These are phyloP conservation scores for Ennomos erosarius DNA, from an alignment of 2,888 invertebrate species.

Conservation along the genomic window DNA sequence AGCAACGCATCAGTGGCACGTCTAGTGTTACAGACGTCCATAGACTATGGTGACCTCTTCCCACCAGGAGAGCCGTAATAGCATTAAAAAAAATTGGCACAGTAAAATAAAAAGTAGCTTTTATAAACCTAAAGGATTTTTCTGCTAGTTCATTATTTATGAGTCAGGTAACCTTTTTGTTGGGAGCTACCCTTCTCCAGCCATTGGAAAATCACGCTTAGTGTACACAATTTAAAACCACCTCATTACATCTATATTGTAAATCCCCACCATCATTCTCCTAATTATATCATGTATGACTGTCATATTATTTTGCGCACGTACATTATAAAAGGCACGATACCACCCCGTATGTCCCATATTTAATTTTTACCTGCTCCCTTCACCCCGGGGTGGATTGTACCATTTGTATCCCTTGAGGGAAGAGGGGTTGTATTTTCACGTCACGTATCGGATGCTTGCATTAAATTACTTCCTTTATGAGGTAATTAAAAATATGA, in stretches of 20 bases:
- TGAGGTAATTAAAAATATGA: conserved; percentile 26
- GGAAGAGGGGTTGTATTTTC: conserved; percentile 21
- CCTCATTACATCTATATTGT: conserved; percentile 14
- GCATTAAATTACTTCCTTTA: conserved; percentile 36
- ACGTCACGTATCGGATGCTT: conserved; percentile 37
- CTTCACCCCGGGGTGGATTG: neutral
- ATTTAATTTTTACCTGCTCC: conserved; percentile 16
- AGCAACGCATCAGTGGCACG: no score
- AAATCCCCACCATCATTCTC: conserved; percentile 22
- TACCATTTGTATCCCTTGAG: neutral
- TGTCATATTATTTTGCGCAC: conserved; percentile 20
- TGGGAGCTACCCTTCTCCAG: no score
- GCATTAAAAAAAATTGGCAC: no score
- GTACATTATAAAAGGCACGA: conserved; percentile 11
- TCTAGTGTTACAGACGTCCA: no score
- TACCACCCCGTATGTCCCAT: conserved; percentile 1
- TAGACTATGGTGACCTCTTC: no score
- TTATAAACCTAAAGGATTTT: no score
- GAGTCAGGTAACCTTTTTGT: no score
- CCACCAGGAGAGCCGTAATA: no score
- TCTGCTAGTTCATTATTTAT: no score
- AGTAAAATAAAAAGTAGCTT: no score
- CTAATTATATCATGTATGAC: conserved; percentile 21
- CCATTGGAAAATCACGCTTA: no score
- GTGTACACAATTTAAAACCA: conserved; percentile 1